Percentiles rank a stretch among this genome's conserved stretches.
Conservation (phyloP, 2,888 invertebrate genomes). For the Epirrhoe tristata region DNA sequence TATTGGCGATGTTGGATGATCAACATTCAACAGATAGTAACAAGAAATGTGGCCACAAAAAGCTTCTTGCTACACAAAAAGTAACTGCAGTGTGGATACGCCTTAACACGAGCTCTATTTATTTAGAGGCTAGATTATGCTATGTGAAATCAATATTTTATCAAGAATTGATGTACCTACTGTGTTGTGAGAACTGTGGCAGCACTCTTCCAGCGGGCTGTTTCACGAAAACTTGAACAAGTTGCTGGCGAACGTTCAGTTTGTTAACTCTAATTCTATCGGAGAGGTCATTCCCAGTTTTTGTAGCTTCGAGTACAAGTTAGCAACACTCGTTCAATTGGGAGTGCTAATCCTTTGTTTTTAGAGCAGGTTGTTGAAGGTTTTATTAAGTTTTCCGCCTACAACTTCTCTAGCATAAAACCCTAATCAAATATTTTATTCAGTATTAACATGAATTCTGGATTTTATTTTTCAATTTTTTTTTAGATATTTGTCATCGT, state of each 20-base stretch:
- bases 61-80: no score
- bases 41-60: no score
- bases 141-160: no score
- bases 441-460: no score
- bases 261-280: conserved; percentile 63
- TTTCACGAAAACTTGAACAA: conserved; percentile 55
- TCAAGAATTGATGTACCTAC: not conserved
- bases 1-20: no score
- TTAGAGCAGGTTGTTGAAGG: conserved; percentile 18
- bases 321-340: conserved; percentile 50
- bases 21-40: no score
- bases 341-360: conserved; percentile 40
- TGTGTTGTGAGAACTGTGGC: conserved; percentile 15
- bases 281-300: conserved; percentile 54
- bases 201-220: conserved; percentile 35
- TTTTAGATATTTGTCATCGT: no score
- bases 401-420: not conserved
- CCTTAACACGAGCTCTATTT: no score
- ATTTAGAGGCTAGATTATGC: no score
- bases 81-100: no score
- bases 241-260: conserved; percentile 55
- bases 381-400: conserved; percentile 4
- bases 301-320: conserved; percentile 48
- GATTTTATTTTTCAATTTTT: no score
- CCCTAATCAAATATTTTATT: not conserved